A percentile compares a stretch with the other conserved stretches of the same genome.
Conservation (phyloP, 2,797 vertebrate species). For the Mustela erminea region DNA sequence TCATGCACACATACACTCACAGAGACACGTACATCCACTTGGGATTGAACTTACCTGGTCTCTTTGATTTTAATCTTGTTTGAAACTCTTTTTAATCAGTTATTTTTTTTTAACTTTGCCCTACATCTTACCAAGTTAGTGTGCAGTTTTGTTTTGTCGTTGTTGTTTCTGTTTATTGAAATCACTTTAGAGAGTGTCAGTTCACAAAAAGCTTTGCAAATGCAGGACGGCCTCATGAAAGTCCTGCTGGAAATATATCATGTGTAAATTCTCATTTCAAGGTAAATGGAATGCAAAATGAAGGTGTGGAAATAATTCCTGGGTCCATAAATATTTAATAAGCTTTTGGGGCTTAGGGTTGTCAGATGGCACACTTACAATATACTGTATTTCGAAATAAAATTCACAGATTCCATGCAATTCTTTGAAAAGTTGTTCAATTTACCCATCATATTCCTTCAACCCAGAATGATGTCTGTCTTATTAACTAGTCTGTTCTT, state of each 20-base stretch:
- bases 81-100: neutral
- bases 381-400: conserved; percentile 20
- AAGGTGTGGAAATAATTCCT: conserved; percentile 60
- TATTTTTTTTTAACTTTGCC: neutral
- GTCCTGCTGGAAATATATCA: neutral
- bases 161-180: neutral
- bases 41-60: neutral
- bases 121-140: neutral
- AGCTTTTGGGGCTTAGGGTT: neutral
- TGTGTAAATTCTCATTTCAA: conserved; percentile 54
- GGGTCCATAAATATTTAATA: conserved; percentile 58
- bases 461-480: neutral
- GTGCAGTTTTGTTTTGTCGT: neutral
- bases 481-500: neutral
- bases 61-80: conserved; percentile 34
- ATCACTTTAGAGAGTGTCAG: conserved; percentile 30
- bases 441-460: neutral
- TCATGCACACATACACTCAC: neutral
- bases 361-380: neutral
- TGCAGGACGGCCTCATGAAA: neutral
- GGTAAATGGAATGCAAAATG: conserved; percentile 54
- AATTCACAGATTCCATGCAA: neutral
- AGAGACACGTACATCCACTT: neutral
- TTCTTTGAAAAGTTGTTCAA: conserved; percentile 38
- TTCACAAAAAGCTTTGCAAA: conserved; percentile 17